These are phyloP conservation scores for Megalopta genalis DNA, from an alignment of 1,140 invertebrate genomes.

Conservation along the genomic window DNA sequence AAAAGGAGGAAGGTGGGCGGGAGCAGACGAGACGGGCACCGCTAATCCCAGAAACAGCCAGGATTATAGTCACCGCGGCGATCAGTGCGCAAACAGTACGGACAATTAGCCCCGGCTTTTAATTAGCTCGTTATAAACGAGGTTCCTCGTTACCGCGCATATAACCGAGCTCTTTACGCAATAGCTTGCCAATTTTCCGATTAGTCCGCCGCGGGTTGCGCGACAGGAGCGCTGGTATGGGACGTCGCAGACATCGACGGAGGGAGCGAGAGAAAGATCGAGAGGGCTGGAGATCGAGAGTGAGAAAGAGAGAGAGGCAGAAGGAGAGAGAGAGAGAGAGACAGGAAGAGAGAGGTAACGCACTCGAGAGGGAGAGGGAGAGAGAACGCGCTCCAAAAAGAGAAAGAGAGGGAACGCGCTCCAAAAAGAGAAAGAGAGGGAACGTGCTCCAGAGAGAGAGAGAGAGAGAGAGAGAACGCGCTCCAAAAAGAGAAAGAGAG, in stretches of 20 bases:
- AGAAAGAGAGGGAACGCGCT: background rate
- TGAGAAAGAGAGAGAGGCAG: background rate
- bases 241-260: background rate
- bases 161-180: constrained; percentile 32
- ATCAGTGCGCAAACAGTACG: constrained; percentile 29
- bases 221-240: background rate
- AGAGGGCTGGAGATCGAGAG: background rate
- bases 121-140: constrained; percentile 57
- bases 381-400: background rate
- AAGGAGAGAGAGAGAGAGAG: background rate
- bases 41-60: constrained; percentile 17
- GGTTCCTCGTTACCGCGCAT: constrained; percentile 48
- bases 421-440: background rate
- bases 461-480: background rate
- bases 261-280: background rate
- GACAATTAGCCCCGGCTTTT: constrained; percentile 55
- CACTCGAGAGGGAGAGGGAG: background rate
- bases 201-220: constrained; percentile 17
- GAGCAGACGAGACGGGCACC: background rate
- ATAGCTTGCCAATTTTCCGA: constrained; percentile 49
- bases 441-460: background rate
- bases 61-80: constrained; percentile 21
- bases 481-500: background rate
- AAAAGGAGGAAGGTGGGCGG: background rate
- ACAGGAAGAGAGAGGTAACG: no score